Percentiles rank a stretch among this genome's conserved stretches.
These are phyloP conservation scores for Chrysodeixis includens DNA, from an alignment of 2,888 invertebrate species.

Conservation along the genomic window DNA sequence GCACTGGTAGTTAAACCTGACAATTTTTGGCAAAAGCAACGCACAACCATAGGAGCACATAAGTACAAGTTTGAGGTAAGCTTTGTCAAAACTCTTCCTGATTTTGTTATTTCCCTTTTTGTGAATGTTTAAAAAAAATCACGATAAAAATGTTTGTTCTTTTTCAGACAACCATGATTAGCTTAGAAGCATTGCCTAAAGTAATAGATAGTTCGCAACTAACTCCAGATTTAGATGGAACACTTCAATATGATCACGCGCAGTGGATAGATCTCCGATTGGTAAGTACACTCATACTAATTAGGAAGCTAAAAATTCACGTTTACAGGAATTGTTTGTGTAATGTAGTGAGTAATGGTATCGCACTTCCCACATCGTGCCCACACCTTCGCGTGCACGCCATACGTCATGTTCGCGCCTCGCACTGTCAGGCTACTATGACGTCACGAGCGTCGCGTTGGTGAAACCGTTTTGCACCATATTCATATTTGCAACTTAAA, in stretches of 20 bases:
- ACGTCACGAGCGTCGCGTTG: constrained; percentile 46
- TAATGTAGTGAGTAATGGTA: constrained; percentile 49
- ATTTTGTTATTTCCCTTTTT: not conserved
- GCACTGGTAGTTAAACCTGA: constrained; percentile 99
- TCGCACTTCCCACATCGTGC: constrained; percentile 38
- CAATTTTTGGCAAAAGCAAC: constrained; percentile 99
- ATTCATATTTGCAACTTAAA: constrained; percentile 28
- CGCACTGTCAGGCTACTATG: constrained; percentile 34
- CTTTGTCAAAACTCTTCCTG: not conserved
- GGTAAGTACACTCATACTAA: constrained; percentile 70
- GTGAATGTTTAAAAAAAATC: no score
- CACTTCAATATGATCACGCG: constrained; percentile 97
- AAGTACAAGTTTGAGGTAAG: constrained; percentile 99
- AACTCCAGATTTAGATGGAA: constrained; percentile 97
- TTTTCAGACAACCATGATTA: constrained; percentile 97
- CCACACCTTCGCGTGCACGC: constrained; percentile 39
- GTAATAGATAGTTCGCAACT: constrained; percentile 97
- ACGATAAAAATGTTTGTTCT: constrained; percentile 33
- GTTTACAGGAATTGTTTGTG: constrained; percentile 36
- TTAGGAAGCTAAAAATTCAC: constrained; percentile 18
- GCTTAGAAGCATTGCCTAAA: constrained; percentile 97
- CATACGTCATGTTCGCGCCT: constrained; percentile 25
- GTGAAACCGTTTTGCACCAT: constrained; percentile 39
- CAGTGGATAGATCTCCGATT: constrained; percentile 99
- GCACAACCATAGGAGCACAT: constrained; percentile 98